Evolutionary conservation across 2,113 vertebrate species (phyloP), one percentile per base, ranked within the genome.

Genomic region (Rallus limicola): DNA sequence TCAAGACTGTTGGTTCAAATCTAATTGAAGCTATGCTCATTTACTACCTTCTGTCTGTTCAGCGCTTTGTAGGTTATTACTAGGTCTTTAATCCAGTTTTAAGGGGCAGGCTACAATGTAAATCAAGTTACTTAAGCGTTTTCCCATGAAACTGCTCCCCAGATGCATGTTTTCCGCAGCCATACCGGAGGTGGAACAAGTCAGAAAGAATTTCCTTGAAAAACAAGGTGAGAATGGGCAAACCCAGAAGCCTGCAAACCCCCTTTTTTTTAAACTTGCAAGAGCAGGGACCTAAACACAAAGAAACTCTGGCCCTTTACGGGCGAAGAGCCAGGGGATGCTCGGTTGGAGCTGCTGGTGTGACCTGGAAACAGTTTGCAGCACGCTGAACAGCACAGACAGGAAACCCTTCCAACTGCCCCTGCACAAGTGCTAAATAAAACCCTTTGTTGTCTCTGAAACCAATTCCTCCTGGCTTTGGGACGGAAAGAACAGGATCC

Each of bases 271-370:
- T n/a, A 26, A 18, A 21, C 28, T 11, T 3, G 4, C 48, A 25
- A 59, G 55, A 53, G 6, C 0, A 0, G 16, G 50, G 4, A 0
- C 6, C 13, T 60, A 21, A 48, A 33, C 2, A 29, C 11, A 42
- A 8, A 24, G 16, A 23, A 82, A 56, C 33, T 74, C 1, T 19
- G 33, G 58, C 10, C 4, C 53, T 53, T 56, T 82, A 53, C 0
- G 33, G 69, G 68, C 59, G 14, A 58, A 55, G 76, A 42, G 81
- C 28, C 25, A 9, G 67, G 9, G 25, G 55, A 13, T 33, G 72
- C 76, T 71, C 5, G 0, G 42, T 34, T 5, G 2, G 79, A 46
- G 71, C 46, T 9, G 46, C 38, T 11, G 70, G 20, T 7, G 11
- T 44, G 89, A 89, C 83, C 93, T 81, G 93, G 90, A 63, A 82